phyloP scores from a whole-genome alignment of 2,113 vertebrate genomes.

The Apus apus region DNA sequence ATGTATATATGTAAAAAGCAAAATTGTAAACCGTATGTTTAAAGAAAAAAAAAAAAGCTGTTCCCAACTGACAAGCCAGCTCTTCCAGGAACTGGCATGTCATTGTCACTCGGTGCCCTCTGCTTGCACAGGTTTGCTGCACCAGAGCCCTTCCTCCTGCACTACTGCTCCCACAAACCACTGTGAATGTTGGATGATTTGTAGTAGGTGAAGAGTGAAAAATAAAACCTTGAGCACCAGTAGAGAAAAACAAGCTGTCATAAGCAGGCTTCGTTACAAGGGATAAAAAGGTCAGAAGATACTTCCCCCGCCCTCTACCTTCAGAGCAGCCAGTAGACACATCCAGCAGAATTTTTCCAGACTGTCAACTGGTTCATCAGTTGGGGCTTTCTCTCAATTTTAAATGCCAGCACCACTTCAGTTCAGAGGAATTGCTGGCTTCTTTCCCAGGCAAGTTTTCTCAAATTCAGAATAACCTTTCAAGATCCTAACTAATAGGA shows the following conservation, averaged over 20 bases:
- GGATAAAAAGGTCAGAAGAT: conserved; percentile 38
- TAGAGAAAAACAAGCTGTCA: conserved; percentile 43
- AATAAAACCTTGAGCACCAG: neutral
- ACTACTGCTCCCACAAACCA: neutral
- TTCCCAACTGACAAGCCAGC: neutral
- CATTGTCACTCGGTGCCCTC: neutral
- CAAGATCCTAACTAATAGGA: conserved; percentile 46
- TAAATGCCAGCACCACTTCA: conserved; percentile 52
- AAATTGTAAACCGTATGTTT: neutral
- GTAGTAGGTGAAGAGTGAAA: neutral
- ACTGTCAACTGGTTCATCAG: conserved; percentile 35
- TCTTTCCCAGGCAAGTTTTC: conserved; percentile 57
- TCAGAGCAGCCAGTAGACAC: neutral
- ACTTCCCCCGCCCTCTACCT: neutral
- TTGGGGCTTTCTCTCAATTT: neutral
- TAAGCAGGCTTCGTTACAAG: neutral
- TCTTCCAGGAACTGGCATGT: neutral
- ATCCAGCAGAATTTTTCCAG: conserved; percentile 58
- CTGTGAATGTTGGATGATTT: neutral
- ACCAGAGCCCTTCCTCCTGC: neutral
- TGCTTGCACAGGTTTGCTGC: neutral
- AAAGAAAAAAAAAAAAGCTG: neutral
- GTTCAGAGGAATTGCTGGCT: conserved; percentile 43
- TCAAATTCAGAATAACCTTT: conserved; percentile 63
- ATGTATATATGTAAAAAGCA: neutral